phyloP scores from a whole-genome alignment of 2,888 invertebrate species.

The Seira musarum region DNA sequence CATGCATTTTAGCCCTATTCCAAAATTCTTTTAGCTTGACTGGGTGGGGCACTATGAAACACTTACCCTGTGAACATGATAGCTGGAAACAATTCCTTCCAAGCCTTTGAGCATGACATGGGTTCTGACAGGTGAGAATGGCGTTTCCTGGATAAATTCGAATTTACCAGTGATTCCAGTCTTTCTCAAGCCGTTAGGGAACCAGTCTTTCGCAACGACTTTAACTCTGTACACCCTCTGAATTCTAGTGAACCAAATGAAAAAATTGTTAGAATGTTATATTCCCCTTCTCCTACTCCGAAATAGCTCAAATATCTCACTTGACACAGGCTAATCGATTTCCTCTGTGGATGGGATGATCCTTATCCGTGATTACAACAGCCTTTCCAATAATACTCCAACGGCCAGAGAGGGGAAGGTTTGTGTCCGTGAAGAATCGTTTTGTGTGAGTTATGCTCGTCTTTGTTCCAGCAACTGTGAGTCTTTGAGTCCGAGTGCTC shows the following conservation, averaged over 20 bases:
- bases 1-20: not conserved
- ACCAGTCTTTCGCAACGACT: slow-evolving; percentile 90
- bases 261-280: too few species aligned
- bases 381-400: slow-evolving; percentile 85
- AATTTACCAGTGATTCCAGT: slow-evolving; percentile 80
- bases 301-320: slow-evolving; percentile 74
- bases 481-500: slow-evolving; percentile 72
- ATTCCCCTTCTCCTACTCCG: too few species aligned
- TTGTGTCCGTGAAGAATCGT: slow-evolving; percentile 84
- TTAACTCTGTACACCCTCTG: slow-evolving; percentile 83
- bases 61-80: slow-evolving; percentile 86
- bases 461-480: slow-evolving; percentile 84
- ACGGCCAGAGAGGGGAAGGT: slow-evolving; percentile 83
- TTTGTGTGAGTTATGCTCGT: slow-evolving; percentile 79
- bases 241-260: slow-evolving; percentile 77
- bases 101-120: slow-evolving; percentile 84
- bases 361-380: slow-evolving; percentile 89
- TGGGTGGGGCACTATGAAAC: too few species aligned
- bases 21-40: too few species aligned
- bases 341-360: slow-evolving; percentile 89
- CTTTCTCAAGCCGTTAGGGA: slow-evolving; percentile 81
- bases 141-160: slow-evolving; percentile 88
- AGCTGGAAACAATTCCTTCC: slow-evolving; percentile 78
- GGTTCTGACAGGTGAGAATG: slow-evolving; percentile 86
- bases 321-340: slow-evolving; percentile 90